A percentile compares a stretch with the other conserved stretches of the same genome.
Evolutionary conservation across 1,140 invertebrate species (phyloP).

Genomic region (Telenomus remus): DNA sequence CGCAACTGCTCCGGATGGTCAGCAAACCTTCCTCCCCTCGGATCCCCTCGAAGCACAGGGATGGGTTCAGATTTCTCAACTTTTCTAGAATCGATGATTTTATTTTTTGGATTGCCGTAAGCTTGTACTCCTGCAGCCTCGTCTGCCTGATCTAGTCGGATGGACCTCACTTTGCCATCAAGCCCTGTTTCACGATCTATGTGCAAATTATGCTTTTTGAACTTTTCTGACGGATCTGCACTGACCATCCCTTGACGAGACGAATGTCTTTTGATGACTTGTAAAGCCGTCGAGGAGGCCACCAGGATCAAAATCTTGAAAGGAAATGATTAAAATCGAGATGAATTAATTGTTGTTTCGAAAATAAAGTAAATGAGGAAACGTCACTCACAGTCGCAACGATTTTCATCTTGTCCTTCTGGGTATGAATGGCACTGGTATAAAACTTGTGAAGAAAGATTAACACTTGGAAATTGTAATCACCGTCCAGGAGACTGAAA

Average conservation of each 20-base stretch:
- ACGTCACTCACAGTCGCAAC: constrained; percentile 40
- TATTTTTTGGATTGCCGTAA: constrained; percentile 59
- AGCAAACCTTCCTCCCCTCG: constrained; percentile 6
- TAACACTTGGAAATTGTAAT: constrained; percentile 43
- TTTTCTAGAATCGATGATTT: constrained; percentile 31
- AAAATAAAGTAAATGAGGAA: too few species aligned
- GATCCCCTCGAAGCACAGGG: constrained; percentile 24
- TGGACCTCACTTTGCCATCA: constrained; percentile 62
- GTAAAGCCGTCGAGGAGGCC: constrained; percentile 15
- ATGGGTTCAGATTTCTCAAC: constrained; percentile 17
- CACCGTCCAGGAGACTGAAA: constrained; percentile 48
- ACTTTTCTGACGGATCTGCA: not conserved
- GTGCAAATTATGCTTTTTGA: constrained; percentile 46
- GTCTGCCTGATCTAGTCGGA: constrained; percentile 38
- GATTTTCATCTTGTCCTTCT: constrained; percentile 32
- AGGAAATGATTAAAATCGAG: too few species aligned
- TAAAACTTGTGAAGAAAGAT: constrained; percentile 30
- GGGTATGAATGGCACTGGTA: constrained; percentile 8
- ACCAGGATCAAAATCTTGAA: not conserved
- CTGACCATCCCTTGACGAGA: not conserved
- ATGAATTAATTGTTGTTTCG: too few species aligned
- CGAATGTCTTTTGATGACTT: not conserved
- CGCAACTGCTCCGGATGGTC: not conserved
- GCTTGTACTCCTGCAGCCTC: constrained; percentile 48
- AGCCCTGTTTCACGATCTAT: constrained; percentile 58